Percentiles rank a stretch among this genome's conserved stretches.
Evolutionary conservation across 2,797 vertebrate species (phyloP).

Genomic region (Mormyrops attenuatus): DNA sequence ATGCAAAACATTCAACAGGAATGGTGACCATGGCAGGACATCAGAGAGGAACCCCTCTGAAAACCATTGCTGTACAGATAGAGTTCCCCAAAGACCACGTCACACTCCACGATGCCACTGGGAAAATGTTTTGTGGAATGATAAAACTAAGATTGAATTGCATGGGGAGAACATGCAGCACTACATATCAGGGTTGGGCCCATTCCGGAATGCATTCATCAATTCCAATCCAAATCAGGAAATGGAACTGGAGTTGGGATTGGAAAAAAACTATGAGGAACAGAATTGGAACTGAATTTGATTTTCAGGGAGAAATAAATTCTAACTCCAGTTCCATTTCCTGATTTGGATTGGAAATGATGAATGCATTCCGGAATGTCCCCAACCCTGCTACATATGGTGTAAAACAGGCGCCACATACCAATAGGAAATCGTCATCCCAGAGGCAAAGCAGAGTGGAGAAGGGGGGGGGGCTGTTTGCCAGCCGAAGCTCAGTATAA

Average conservation of each 20-base stretch:
- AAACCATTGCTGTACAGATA: not conserved
- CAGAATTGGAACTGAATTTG: no score
- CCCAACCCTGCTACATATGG: not conserved
- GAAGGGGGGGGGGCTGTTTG: not conserved
- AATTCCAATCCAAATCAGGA: no score
- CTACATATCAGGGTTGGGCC: not conserved
- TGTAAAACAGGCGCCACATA: not conserved
- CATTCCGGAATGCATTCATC: no score
- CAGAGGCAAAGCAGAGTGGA: not conserved
- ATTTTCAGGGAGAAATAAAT: no score
- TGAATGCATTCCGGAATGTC: no score
- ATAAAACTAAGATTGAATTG: not conserved
- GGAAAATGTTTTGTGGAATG: not conserved
- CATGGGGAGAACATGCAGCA: not conserved
- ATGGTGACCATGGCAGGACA: not conserved
- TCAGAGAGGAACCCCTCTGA: not conserved
- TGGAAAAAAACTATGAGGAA: no score
- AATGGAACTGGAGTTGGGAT: no score
- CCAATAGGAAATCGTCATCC: not conserved
- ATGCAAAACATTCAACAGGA: not conserved
- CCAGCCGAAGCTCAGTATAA: not conserved
- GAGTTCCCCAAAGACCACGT: not conserved
- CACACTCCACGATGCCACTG: not conserved
- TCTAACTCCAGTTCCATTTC: no score
- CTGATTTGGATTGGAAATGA: no score